phyloP scores from a whole-genome alignment of 2,888 invertebrate genomes.

The Nesidiocoris tenuis region DNA sequence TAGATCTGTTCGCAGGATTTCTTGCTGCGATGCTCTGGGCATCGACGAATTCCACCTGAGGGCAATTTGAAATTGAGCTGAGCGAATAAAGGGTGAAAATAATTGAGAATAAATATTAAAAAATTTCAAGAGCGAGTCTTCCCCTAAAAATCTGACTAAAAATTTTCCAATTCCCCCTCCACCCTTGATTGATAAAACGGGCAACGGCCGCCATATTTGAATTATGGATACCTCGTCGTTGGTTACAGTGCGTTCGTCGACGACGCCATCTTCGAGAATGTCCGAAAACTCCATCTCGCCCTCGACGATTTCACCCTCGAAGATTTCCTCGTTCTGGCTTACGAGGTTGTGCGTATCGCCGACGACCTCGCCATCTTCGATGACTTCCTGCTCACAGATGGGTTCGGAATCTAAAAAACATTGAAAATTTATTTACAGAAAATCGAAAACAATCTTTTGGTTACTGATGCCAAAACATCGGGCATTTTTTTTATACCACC shows the following conservation, averaged over 20 bases:
- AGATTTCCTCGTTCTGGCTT: no score
- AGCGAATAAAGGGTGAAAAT: background rate
- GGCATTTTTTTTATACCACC: no score
- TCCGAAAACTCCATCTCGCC: slow-evolving; percentile 25
- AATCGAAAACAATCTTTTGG: no score
- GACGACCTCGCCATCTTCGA: background rate
- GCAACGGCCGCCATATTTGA: no score
- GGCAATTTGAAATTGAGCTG: background rate
- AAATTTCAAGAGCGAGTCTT: background rate
- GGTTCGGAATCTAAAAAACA: no score
- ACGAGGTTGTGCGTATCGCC: no score
- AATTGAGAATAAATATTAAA: background rate
- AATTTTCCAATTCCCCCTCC: no score
- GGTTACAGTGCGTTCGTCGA: slow-evolving; percentile 10
- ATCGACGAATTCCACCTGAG: slow-evolving; percentile 14
- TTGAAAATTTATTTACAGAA: no score
- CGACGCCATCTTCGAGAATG: slow-evolving; percentile 18
- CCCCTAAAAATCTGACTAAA: no score
- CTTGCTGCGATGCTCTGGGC: background rate
- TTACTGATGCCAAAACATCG: no score
- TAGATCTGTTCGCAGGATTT: no score
- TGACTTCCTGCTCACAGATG: background rate
- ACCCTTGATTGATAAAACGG: no score
- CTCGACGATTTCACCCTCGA: background rate
- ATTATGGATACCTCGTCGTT: slow-evolving; percentile 21